Evolutionary conservation across 1,140 invertebrate species (phyloP), one percentile per base, ranked within the genome.

Genomic region (Camponotus vicinus): DNA sequence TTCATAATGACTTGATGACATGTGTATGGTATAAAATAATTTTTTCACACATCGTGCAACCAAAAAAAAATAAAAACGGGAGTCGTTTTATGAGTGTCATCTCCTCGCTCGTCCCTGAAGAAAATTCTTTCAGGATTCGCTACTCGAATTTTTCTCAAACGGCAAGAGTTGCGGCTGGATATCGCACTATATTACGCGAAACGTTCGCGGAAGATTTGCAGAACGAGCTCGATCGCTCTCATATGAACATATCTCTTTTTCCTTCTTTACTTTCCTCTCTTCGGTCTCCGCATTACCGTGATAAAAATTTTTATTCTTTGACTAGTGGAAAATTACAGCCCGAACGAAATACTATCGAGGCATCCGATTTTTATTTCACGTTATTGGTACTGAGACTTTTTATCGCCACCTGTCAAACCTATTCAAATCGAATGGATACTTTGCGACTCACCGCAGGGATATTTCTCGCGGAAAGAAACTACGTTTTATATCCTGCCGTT

Each of bases 381-480:
- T 4, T 59, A 82, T 45, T 9, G 37, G 11, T 59, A 82, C 37
- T 9, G 37, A 6, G 27, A 61, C 6, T 71, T 45, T 82, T 82
- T 82, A 73, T 73, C 40, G 18, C 69, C 40, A 52, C 2, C 27
- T 42, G 21, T 40, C 67, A 45, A 73, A 18, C 15, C 69, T 66
- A 42, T 73, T 61, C 27, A 13, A 71, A 67, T 79, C 15, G 63
- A 42, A 82, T 73, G 11, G 52, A 73, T 73, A 82, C 67, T 82
- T 82, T 82, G 37, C 37, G 27, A 71, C 37, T 82, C 52, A 66
- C 6, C 52, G 37, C 40, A 45, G 18, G 27, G n/a, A 82, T 45
- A 73, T 82, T 73, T 82, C 67, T 82, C 67, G 69, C 40, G 55
- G 21, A 27, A 45, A 73, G 34, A 21, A 40, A 73, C 52, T 57